These are phyloP conservation scores for Notospermus geniculatus DNA, from an alignment of 1,140 invertebrate species.

Conservation along the genomic window DNA sequence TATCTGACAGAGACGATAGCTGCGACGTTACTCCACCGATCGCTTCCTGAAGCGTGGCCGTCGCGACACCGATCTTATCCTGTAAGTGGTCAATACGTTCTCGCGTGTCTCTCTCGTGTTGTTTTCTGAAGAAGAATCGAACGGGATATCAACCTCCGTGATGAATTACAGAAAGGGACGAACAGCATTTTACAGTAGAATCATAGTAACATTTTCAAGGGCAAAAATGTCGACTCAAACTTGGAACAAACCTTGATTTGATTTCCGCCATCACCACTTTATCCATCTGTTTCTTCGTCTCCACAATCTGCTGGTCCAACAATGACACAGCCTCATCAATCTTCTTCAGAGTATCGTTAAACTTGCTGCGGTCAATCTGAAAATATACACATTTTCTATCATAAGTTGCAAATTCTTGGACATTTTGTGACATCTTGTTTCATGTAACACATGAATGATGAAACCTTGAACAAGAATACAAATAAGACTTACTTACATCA, in stretches of 20 bases:
- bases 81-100: constrained; percentile 44
- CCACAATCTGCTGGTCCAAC: constrained; percentile 47
- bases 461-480: too few relatives aligned
- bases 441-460: too few relatives aligned
- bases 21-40: constrained; percentile 45
- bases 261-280: constrained; percentile 54
- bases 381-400: constrained; percentile 12
- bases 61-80: constrained; percentile 48
- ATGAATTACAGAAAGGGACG: too few relatives aligned
- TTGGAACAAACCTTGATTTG: constrained; percentile 42
- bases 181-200: too few relatives aligned
- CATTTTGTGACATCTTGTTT: too few relatives aligned
- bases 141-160: too few relatives aligned
- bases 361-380: constrained; percentile 44
- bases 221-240: too few relatives aligned
- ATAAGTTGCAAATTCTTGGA: too few relatives aligned
- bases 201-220: too few relatives aligned
- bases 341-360: constrained; percentile 46
- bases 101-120: constrained; percentile 38
- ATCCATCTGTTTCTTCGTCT: constrained; percentile 48
- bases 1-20: constrained; percentile 30
- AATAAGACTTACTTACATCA: too few relatives aligned
- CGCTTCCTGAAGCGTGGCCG: constrained; percentile 45
- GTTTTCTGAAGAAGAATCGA: constrained; percentile 32
- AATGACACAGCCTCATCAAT: constrained; percentile 50